Evolutionary conservation across 37 sponge, comb jelly and placozoan genomes (phyloP).

Genomic region (Aplysina aerophoba): DNA sequence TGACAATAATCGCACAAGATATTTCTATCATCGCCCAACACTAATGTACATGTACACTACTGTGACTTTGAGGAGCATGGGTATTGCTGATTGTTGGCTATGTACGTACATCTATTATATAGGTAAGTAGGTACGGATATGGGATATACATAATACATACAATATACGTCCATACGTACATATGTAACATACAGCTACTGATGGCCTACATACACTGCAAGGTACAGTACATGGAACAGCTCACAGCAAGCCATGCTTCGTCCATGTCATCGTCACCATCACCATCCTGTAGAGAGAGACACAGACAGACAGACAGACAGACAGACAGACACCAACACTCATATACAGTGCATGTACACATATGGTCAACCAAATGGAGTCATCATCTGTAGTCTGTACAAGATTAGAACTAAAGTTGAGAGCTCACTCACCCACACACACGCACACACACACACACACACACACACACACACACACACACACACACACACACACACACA

Average conservation of each 20-base stretch:
- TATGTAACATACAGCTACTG: too few species aligned
- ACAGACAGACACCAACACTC: not conserved
- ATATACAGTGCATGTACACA: not conserved
- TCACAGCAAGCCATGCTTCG: constrained; percentile 40
- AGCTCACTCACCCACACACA: constrained; percentile 16
- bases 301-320: constrained; percentile 16
- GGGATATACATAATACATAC: constrained; percentile 1
- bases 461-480: constrained; percentile 21
- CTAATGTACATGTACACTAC: too few species aligned
- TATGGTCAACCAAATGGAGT: not conserved
- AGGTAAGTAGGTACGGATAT: too few species aligned
- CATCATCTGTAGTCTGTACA: not conserved
- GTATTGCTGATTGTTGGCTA: too few species aligned
- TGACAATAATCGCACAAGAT: too few species aligned
- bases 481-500: constrained; percentile 30
- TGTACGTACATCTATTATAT: not conserved
- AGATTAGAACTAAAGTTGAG: not conserved
- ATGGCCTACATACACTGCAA: too few species aligned
- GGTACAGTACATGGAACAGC: too few species aligned
- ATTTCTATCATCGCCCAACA: too few species aligned
- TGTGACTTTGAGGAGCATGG: too few species aligned
- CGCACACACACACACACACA: constrained; percentile 17
- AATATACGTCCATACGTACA: too few species aligned
- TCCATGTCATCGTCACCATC: constrained; percentile 59
- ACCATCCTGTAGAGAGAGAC: not conserved